Evolutionary conservation across 2,113 vertebrate genomes (phyloP).

Genomic region (Chionodraco myersi): DNA sequence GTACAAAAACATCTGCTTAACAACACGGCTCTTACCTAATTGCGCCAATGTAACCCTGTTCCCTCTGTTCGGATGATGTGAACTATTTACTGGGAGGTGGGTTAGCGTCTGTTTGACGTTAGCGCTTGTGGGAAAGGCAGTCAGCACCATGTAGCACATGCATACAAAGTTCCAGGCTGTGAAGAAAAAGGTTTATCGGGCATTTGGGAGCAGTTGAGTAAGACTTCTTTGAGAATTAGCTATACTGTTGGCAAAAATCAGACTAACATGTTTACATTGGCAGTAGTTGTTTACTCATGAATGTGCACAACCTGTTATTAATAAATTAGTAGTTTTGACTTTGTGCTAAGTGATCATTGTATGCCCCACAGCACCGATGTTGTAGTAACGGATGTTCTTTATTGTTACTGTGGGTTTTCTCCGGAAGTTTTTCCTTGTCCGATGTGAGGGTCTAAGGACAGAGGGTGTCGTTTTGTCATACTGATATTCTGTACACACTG

Average conservation of each 20-base stretch:
- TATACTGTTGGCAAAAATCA: constrained; percentile 15
- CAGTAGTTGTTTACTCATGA: constrained; percentile 33
- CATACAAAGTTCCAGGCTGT: constrained; percentile 67
- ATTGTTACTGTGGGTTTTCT: background rate
- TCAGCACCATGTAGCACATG: constrained; percentile 66
- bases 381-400: constrained; percentile 22
- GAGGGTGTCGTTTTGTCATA: no score
- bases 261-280: constrained; percentile 18
- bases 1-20: constrained; percentile 80
- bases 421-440: no score
- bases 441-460: no score
- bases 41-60: constrained; percentile 63
- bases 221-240: constrained; percentile 41
- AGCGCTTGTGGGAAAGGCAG: constrained; percentile 78
- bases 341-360: constrained; percentile 24
- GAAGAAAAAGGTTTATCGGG: constrained; percentile 45
- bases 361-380: constrained; percentile 29
- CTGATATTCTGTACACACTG: no score
- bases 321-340: constrained; percentile 42
- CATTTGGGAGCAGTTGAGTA: constrained; percentile 66
- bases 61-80: constrained; percentile 68
- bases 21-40: constrained; percentile 70
- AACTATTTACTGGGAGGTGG: constrained; percentile 70
- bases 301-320: constrained; percentile 27
- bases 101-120: constrained; percentile 79